Evolutionary conservation across 2,113 vertebrate genomes (phyloP).

Genomic region (Phrynosoma blainvillii): DNA sequence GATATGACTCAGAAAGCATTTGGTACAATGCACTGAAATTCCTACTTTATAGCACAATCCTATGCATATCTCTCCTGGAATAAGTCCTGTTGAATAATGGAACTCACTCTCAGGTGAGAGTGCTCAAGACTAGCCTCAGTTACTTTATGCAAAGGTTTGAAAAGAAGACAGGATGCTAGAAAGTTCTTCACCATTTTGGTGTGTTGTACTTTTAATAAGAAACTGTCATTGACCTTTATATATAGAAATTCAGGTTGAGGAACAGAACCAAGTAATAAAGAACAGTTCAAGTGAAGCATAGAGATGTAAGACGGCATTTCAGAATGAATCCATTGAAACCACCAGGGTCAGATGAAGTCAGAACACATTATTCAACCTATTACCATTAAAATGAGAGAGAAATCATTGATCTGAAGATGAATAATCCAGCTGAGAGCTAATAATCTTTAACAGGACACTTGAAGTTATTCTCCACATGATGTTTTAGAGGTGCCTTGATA

Average conservation of each 20-base stretch:
- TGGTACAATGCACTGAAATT: not conserved
- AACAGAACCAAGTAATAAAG: not conserved
- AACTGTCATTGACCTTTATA: not conserved
- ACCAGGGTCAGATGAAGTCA: not conserved
- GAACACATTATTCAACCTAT: not conserved
- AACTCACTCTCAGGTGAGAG: not conserved
- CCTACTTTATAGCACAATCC: not conserved
- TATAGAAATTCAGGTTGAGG: not conserved
- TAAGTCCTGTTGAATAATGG: not conserved
- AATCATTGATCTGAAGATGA: conserved; percentile 22
- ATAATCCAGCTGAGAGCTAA: conserved; percentile 17
- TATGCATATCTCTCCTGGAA: not conserved
- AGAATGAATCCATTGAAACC: conserved; percentile 24
- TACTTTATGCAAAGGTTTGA: not conserved
- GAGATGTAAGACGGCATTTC: conserved; percentile 30
- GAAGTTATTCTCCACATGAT: conserved; percentile 40
- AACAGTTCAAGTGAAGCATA: conserved; percentile 23
- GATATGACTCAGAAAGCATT: not conserved
- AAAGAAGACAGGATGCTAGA: not conserved
- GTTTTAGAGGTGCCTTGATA: conserved; percentile 36
- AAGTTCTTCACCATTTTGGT: not conserved
- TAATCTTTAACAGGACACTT: conserved; percentile 3
- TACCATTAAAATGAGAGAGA: conserved; percentile 23
- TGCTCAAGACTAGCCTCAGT: not conserved
- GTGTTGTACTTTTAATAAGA: not conserved